Evolutionary conservation across 1,140 invertebrate species (phyloP).

Genomic region (Vanessa tameamea): DNA sequence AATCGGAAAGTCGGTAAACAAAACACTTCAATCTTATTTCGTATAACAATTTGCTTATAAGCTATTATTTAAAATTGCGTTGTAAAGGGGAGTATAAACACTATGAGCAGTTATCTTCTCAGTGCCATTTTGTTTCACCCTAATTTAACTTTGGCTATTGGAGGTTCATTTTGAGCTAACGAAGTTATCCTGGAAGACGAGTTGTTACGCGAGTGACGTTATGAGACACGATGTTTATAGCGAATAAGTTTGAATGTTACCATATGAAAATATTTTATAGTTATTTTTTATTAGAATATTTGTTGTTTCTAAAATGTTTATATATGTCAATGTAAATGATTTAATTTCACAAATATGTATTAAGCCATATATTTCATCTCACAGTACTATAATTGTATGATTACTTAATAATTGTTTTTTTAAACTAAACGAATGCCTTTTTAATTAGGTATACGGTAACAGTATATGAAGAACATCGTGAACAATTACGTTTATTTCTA

Average conservation of each 20-base stretch:
- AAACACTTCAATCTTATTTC: constrained; percentile 8
- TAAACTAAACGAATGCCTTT: too few species aligned
- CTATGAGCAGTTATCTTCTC: constrained; percentile 52
- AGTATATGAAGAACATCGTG: too few species aligned
- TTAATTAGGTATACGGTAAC: too few species aligned
- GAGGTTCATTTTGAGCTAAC: constrained; percentile 61
- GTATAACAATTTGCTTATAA: constrained; percentile 7
- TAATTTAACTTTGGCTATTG: constrained; percentile 68
- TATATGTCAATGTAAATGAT: too few species aligned
- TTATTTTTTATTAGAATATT: too few species aligned
- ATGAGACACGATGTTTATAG: constrained; percentile 12
- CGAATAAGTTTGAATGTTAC: not conserved
- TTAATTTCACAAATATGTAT: too few species aligned
- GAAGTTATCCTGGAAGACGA: constrained; percentile 49
- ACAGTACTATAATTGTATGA: too few species aligned
- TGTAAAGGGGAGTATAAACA: constrained; percentile 30
- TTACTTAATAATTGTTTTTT: too few species aligned
- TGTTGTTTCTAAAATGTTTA: too few species aligned
- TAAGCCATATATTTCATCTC: too few species aligned
- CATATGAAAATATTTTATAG: too few species aligned
- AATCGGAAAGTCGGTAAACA: not conserved
- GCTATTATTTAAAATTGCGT: constrained; percentile 31
- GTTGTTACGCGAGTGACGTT: constrained; percentile 16
- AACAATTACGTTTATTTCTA: too few species aligned
- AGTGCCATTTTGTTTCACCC: constrained; percentile 55